Percentiles rank a stretch among this genome's conserved stretches.
Evolutionary conservation across 64 coral and sea anemone genomes (phyloP).

Genomic region (Cladopsammia gracilis): DNA sequence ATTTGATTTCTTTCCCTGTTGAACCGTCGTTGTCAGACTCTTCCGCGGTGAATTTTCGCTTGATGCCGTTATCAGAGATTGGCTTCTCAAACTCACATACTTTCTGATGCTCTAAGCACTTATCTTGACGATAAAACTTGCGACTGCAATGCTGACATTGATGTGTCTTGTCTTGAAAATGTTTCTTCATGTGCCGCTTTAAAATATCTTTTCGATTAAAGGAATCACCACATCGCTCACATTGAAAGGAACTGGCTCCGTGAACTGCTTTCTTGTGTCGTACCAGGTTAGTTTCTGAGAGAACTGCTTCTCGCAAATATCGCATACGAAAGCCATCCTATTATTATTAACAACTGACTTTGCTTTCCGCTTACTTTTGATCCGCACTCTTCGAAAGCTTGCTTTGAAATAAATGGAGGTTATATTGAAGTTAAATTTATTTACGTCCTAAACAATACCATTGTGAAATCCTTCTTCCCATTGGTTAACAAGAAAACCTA

Average conservation of each 20-base stretch:
- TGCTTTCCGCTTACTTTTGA: neutral
- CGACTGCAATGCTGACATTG: slow-evolving; percentile 1
- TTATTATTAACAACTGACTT: neutral
- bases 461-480: too few species aligned
- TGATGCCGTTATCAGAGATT: too few species aligned
- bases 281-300: slow-evolving; percentile 7
- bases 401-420: neutral
- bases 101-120: neutral
- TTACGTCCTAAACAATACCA: neutral
- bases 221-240: neutral
- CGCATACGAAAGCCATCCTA: slow-evolving; percentile 30
- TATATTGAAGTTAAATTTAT: neutral
- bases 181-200: slow-evolving; percentile 44
- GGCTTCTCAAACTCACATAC: neutral
- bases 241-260: neutral
- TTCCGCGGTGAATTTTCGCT: too few species aligned
- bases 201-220: slow-evolving; percentile 37
- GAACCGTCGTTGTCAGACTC: too few species aligned
- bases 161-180: neutral
- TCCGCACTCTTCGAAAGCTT: neutral
- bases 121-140: slow-evolving; percentile 28
- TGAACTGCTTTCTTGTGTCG: slow-evolving; percentile 50
- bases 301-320: slow-evolving; percentile 17
- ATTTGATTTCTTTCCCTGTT: too few species aligned
- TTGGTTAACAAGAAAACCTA: too few species aligned